Conservation (phyloP, 2,888 invertebrate genomes). For the Cremastinae sp. region DNA sequence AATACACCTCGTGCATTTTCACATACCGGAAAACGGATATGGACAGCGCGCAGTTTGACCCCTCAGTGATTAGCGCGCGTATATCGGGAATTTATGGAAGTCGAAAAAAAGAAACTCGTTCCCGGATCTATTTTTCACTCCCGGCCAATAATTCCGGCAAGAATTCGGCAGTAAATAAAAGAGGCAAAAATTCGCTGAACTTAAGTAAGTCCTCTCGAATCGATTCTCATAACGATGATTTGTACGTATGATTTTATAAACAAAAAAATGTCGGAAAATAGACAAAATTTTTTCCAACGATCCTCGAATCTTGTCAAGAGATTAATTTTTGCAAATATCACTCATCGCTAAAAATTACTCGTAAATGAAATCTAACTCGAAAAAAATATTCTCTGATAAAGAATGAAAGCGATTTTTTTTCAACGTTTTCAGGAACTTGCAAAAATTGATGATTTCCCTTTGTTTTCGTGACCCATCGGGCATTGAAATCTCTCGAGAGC, state of each 20-base stretch:
- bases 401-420: neutral
- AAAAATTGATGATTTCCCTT: too few species aligned
- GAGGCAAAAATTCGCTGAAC: slow-evolving; percentile 34
- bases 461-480: too few species aligned
- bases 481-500: too few species aligned
- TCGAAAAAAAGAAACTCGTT: slow-evolving; percentile 29
- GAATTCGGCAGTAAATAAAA: slow-evolving; percentile 29
- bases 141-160: slow-evolving; percentile 30
- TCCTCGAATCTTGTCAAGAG: too few species aligned
- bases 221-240: slow-evolving; percentile 1
- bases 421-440: too few species aligned
- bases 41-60: slow-evolving; percentile 64
- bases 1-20: slow-evolving; percentile 25
- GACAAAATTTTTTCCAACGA: too few species aligned
- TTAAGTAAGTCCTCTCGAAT: slow-evolving; percentile 18
- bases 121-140: slow-evolving; percentile 19
- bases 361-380: too few species aligned
- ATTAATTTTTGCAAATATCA: too few species aligned
- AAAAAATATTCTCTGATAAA: neutral
- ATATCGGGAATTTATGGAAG: slow-evolving; percentile 63
- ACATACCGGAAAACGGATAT: slow-evolving; percentile 40
- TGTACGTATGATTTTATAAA: too few species aligned
- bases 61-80: slow-evolving; percentile 74
- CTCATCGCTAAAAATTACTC: too few species aligned
- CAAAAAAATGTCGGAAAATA: too few species aligned